Evolutionary conservation across 2,888 invertebrate genomes (phyloP), one percentile per base, ranked within the genome.

Genomic region (Neoascia interrupta): DNA sequence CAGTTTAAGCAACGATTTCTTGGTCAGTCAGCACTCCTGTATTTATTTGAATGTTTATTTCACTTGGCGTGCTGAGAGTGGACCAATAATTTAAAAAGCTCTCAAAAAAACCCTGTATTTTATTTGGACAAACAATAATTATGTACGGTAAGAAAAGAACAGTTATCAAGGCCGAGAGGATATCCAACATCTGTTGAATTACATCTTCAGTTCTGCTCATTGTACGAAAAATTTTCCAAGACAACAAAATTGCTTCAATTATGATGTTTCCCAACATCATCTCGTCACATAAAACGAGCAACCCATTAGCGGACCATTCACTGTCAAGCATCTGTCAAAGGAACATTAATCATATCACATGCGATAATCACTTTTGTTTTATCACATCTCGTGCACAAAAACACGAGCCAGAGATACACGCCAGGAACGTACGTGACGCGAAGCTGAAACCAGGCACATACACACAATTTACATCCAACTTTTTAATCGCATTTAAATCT

Each of bases 391-490:
- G 0, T 15, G n/a, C 10, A 41, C 23, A 6, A 3, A 8, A 61
- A n/a, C n/a, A n/a, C n/a, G n/a, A n/a, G n/a, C 11, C 21, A 47
- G 2, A 39, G 28, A 21, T 39, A 26, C 31, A 54, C 23, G 26
- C 19, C 15, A n/a, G 6, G 5, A 11, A 6, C 18, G 13, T 21
- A 63, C 13, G 13, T 39, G 1, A 56, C 26, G 61, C 56, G 54
- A 49, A 68, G 61, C 54, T 61, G 61, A 51, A 75, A 69, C 56
- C 56, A 63, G 34, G 56, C 69, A 70, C 69, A 70, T 76, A 70
- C n/a, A n/a, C n/a, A n/a, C 70, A 69, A 76, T 70, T 76, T 70
- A 70, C 70, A 76, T 76, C 69, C 47, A 39, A 69, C 58, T 64
- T 64, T 45, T 69, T 69, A 63, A 75, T 75, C 75, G 43, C 45